Evolutionary conservation across 2,888 invertebrate genomes (phyloP).

Genomic region (Lamellibrachia satsuma): DNA sequence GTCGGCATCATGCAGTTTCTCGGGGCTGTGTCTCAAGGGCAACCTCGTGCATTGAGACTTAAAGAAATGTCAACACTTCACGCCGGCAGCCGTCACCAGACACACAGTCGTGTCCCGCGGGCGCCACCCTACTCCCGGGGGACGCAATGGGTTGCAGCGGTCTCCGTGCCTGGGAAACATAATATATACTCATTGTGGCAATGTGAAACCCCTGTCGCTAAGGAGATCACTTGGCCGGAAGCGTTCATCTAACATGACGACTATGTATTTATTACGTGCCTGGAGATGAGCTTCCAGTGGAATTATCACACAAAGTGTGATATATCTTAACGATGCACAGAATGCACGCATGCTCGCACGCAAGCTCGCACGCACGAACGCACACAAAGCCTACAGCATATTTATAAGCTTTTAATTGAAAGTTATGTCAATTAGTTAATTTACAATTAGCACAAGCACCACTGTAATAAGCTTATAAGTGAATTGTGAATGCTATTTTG

Average conservation of each 20-base stretch:
- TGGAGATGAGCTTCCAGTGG: background rate
- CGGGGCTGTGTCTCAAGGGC: background rate
- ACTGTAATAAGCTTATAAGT: too few species aligned
- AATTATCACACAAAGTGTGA: background rate
- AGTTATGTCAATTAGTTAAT: too few species aligned
- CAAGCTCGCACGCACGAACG: too few species aligned
- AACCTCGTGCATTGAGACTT: background rate
- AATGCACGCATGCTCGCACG: background rate
- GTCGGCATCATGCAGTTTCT: background rate
- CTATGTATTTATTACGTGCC: background rate
- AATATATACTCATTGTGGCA: background rate
- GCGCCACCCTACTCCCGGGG: background rate
- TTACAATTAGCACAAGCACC: too few species aligned
- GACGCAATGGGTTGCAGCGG: background rate
- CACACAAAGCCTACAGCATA: too few species aligned
- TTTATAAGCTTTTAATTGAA: too few species aligned
- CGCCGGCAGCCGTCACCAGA: background rate
- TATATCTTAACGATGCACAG: background rate
- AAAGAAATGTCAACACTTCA: background rate
- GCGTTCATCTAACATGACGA: background rate
- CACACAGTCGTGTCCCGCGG: background rate
- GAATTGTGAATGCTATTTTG: too few species aligned
- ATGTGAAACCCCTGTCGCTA: background rate
- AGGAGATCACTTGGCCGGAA: background rate
- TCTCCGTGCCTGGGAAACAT: background rate